phyloP scores from a whole-genome alignment of 1,140 invertebrate species.

The Oncopeltus fasciatus region DNA sequence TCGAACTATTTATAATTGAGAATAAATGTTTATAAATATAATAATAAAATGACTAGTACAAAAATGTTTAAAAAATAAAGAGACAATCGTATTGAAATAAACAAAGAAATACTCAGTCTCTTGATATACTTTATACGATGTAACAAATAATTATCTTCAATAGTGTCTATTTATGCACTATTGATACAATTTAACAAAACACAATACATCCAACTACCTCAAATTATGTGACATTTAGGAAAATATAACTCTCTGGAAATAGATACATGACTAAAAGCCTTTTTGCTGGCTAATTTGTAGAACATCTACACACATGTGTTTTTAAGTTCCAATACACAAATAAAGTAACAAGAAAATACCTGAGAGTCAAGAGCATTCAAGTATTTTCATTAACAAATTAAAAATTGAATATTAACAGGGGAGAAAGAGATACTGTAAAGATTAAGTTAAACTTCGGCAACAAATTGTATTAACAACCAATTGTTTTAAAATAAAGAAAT shows the following conservation, averaged over 20 bases:
- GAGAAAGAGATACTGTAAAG: no score
- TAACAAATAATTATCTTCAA: neutral
- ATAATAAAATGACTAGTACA: neutral
- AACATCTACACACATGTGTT: no score
- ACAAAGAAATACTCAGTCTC: neutral
- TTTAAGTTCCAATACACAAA: no score
- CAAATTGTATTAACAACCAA: no score
- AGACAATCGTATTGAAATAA: neutral
- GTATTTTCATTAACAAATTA: no score
- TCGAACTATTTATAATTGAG: neutral
- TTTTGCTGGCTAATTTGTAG: neutral
- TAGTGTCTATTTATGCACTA: neutral
- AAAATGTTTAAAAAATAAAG: neutral
- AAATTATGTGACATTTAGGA: neutral
- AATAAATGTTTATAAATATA: neutral
- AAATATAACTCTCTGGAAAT: neutral
- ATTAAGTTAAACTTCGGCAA: no score
- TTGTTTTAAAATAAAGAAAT: no score
- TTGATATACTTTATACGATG: neutral
- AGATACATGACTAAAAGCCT: neutral
- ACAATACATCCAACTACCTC: neutral
- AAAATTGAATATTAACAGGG: no score
- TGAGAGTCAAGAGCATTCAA: no score
- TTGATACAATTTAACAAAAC: neutral
- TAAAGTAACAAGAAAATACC: no score